A percentile compares a stretch with the other conserved stretches of the same genome.
Evolutionary conservation across 2,113 vertebrate species (phyloP).

Genomic region (Enhydra lutris): DNA sequence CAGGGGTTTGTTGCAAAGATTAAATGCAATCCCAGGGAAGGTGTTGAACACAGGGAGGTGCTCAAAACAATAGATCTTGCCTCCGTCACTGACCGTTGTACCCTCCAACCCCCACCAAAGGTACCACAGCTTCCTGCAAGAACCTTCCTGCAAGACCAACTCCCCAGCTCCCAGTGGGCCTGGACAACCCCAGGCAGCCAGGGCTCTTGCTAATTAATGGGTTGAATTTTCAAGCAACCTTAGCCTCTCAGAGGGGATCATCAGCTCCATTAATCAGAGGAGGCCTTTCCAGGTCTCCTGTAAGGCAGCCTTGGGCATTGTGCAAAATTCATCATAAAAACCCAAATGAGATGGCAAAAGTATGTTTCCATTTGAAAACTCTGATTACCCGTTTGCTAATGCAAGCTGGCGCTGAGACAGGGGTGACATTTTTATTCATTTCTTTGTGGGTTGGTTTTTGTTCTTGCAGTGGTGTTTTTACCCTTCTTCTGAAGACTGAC

Average conservation of each 20-base stretch:
- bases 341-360: slow-evolving; percentile 63
- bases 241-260: slow-evolving; percentile 57
- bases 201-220: slow-evolving; percentile 71
- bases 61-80: background rate
- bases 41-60: background rate
- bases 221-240: slow-evolving; percentile 62
- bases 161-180: background rate
- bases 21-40: background rate
- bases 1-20: background rate
- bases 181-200: background rate
- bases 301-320: slow-evolving; percentile 52
- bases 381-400: slow-evolving; percentile 49
- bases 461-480: background rate
- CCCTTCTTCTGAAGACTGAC: slow-evolving; percentile 49
- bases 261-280: slow-evolving; percentile 69
- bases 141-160: background rate
- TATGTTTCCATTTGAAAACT: slow-evolving; percentile 33
- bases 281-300: slow-evolving; percentile 39
- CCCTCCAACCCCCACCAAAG: background rate
- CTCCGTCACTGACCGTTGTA: background rate
- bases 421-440: slow-evolving; percentile 40
- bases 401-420: background rate
- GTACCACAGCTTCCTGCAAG: background rate
- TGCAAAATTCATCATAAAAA: slow-evolving; percentile 71
- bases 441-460: slow-evolving; percentile 21